Evolutionary conservation across 2,113 vertebrate species (phyloP), one percentile per base, ranked within the genome.

Genomic region (Mastomys coucha): DNA sequence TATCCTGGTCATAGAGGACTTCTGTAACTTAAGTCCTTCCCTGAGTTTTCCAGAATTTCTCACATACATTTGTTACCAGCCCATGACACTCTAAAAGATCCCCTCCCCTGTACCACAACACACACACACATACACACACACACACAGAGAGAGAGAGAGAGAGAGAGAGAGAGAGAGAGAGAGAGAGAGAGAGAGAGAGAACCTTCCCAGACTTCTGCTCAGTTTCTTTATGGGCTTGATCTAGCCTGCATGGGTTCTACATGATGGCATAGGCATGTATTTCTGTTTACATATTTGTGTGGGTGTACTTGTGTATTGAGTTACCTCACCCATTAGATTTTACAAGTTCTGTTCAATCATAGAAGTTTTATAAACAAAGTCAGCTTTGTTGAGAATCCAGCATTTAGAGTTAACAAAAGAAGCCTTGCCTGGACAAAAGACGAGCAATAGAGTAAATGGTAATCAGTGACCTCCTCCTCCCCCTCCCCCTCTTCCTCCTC

Each of bases 341-440:
- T 45, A 49, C 13, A 67, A 28, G 36, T 42, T 84, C 56, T 63
- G 24, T 63, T 1, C 81, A 63, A 28, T n/a, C 81, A 84, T 24
- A 28, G 13, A 22, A 39, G 58, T 19, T 84, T 84, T 28, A 31
- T 63, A 84, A 84, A 28, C 56, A 60, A 84, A 45, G 31, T 84
- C n/a, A 17, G 28, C 42, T 69, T 69, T 67, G 60, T 49, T 86
- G 28, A 49, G 42, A 49, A 49, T 69, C 28, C 28, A 86, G 39
- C 53, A 58, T 85, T 77, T 13, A 77, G 24, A 16, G n/a, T 85
- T 69, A 93, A 78, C 69, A 82, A 95, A 91, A 95, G 65, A 89
- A 77, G 49, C 5, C 76, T 63, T 80, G 3, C 56, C 26, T 92
- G 75, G 69, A 65, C 72, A 93, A 92, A 91, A 91, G 5, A 51